Evolutionary conservation across 1,140 invertebrate genomes (phyloP).

Genomic region (Drepana arcuata): DNA sequence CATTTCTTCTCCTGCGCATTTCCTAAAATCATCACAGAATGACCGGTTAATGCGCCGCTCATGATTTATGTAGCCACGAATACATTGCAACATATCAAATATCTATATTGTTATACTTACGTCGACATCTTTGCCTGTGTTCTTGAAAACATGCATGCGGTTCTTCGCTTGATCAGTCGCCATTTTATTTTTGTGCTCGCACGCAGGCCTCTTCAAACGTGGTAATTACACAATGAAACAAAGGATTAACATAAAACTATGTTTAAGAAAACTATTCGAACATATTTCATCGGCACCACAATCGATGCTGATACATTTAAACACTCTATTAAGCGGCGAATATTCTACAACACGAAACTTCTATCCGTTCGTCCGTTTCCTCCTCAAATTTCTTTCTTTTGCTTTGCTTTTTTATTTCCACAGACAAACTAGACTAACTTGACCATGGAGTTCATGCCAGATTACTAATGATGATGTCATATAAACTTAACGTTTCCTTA

Average conservation of each 20-base stretch:
- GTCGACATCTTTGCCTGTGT: constrained; percentile 97
- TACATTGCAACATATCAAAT: too few relatives aligned
- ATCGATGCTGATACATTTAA: constrained; percentile 56
- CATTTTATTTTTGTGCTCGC: constrained; percentile 76
- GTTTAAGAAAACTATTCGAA: constrained; percentile 49
- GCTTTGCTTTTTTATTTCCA: constrained; percentile 20
- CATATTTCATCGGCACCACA: constrained; percentile 58
- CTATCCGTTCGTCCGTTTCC: constrained; percentile 35
- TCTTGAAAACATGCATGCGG: constrained; percentile 95
- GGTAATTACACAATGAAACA: constrained; percentile 56
- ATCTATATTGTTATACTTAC: constrained; percentile 76
- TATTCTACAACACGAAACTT: constrained; percentile 56
- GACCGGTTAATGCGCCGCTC: constrained; percentile 3
- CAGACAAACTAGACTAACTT: too few relatives aligned
- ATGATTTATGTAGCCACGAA: too few relatives aligned
- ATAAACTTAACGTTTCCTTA: too few relatives aligned
- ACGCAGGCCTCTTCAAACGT: constrained; percentile 33
- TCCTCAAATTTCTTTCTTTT: constrained; percentile 43
- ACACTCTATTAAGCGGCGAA: constrained; percentile 46
- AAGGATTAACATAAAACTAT: constrained; percentile 58
- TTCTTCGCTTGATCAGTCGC: constrained; percentile 83
- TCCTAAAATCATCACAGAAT: constrained; percentile 76
- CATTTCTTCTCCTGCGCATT: constrained; percentile 95
- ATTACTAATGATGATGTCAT: too few relatives aligned
- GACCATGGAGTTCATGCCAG: constrained; percentile 71